These are phyloP conservation scores for Periplaneta americana DNA, from an alignment of 1,140 invertebrate genomes.

Conservation along the genomic window DNA sequence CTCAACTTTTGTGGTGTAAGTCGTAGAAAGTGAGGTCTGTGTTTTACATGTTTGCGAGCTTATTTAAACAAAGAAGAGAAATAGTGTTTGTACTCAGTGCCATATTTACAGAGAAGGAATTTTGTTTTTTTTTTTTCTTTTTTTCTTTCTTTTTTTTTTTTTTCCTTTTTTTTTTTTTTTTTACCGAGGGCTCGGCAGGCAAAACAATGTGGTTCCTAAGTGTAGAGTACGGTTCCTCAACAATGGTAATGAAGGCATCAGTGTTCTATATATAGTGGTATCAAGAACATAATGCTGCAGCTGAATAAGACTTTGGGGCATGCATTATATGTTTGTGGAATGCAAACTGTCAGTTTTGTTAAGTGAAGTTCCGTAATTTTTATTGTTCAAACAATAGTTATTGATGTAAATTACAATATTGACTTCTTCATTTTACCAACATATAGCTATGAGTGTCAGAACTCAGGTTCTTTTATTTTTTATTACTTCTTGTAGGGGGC, in stretches of 20 bases:
- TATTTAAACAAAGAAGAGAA: slow-evolving; percentile 22
- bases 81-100: slow-evolving; percentile 25
- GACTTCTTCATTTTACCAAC: too few relatives aligned
- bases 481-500: too few relatives aligned
- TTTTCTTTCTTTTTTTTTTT: too few relatives aligned
- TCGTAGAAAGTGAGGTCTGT: slow-evolving; percentile 14
- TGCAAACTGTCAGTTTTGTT: neutral
- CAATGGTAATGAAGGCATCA: slow-evolving; percentile 13
- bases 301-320: neutral
- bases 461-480: too few relatives aligned
- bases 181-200: slow-evolving; percentile 18
- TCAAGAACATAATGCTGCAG: neutral
- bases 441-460: too few relatives aligned
- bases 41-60: slow-evolving; percentile 24
- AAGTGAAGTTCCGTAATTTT: neutral
- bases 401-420: too few relatives aligned
- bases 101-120: slow-evolving; percentile 21
- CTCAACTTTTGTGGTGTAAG: slow-evolving; percentile 13
- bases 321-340: neutral
- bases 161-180: slow-evolving; percentile 6
- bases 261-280: neutral
- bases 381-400: too few relatives aligned
- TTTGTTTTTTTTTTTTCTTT: slow-evolving; percentile 9
- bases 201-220: slow-evolving; percentile 27
- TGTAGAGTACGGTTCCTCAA: slow-evolving; percentile 26